A percentile compares a stretch with the other conserved stretches of the same genome.
Evolutionary conservation across 2,113 vertebrate species (phyloP).

Genomic region (Rafetus swinhoei): DNA sequence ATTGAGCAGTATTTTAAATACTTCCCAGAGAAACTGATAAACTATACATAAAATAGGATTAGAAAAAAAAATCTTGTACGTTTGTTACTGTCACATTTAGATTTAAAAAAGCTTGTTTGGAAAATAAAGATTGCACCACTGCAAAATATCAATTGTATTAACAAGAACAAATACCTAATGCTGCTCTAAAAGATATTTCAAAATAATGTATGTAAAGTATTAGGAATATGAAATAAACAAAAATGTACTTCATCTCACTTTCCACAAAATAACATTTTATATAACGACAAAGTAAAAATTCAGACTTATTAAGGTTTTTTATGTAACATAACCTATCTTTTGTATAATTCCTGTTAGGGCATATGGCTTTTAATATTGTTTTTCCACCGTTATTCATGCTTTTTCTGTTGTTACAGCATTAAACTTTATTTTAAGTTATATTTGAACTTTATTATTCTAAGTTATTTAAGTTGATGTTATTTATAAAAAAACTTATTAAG

Average conservation of each 20-base stretch:
- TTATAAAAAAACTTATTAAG: conserved; percentile 85
- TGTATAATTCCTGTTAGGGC: conserved; percentile 82
- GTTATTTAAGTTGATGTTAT: conserved; percentile 91
- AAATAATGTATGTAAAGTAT: conserved; percentile 80
- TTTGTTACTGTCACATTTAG: conserved; percentile 75
- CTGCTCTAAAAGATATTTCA: conserved; percentile 79
- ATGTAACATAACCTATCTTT: conserved; percentile 83
- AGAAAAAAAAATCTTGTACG: conserved; percentile 74
- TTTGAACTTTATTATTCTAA: conserved; percentile 87
- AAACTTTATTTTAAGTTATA: conserved; percentile 85
- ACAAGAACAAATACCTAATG: conserved; percentile 74
- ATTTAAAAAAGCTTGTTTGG: conserved; percentile 71
- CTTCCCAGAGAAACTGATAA: conserved; percentile 66
- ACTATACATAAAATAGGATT: conserved; percentile 71
- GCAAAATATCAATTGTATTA: conserved; percentile 73
- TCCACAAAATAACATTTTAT: conserved; percentile 81
- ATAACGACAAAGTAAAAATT: conserved; percentile 78
- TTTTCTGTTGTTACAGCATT: conserved; percentile 84
- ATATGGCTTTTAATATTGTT: conserved; percentile 79
- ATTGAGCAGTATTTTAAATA: conserved; percentile 79
- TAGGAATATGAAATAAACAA: conserved; percentile 74
- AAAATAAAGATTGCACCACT: conserved; percentile 71
- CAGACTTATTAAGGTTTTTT: conserved; percentile 78
- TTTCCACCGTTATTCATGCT: conserved; percentile 79
- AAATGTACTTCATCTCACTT: conserved; percentile 82